Evolutionary conservation across 2,113 vertebrate genomes (phyloP), one percentile per base, ranked within the genome.

Genomic region (Craseonycteris thonglongyai): DNA sequence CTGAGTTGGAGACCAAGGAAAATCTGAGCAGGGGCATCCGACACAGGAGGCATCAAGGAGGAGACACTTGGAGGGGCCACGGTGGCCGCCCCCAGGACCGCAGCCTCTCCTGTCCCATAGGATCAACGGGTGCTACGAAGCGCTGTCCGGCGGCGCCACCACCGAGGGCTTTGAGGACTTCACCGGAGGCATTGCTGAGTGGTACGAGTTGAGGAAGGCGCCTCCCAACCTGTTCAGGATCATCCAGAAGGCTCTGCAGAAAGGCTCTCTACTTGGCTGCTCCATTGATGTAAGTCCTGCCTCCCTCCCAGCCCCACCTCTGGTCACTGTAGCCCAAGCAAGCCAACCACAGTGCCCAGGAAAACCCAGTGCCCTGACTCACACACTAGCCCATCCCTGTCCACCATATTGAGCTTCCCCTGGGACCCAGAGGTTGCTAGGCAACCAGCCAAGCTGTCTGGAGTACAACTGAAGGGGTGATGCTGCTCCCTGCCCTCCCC

Each of bases 151-250:
- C 5, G 99, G 99, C 0, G 98, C 98, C 95, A 99, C 99, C 98
- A 99, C 99, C 0, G 99, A 99, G 96, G 99, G 99, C 89, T 99
- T 99, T 0, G 99, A 99, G 96, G 99, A 99, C 96, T 99, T 99
- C 98, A 99, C 99, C 0, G 99, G 99, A 5, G 99, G 99, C 82
- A 99, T 99, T 40, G 98, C 99, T 0, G 99, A 99, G 97, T 99
- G 98, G 98, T 99, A 97, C 0, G 99, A 99, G 90, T 97, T 99
- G 66, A 98, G 91, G 13, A 98, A 97, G 14, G 97, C 99, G 0
- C 99, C 99, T 0, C 8, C 98, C 33, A 98, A 99, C 98, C 98
- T 99, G 93, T 99, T 99, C 97, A 98, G 95, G 92, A 99, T 99
- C 98, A 98, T 99, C 87, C 98, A 98, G 98, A 99, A 99, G 94